phyloP scores from a whole-genome alignment of 2,888 invertebrate species.

The Mythimna lalbum region DNA sequence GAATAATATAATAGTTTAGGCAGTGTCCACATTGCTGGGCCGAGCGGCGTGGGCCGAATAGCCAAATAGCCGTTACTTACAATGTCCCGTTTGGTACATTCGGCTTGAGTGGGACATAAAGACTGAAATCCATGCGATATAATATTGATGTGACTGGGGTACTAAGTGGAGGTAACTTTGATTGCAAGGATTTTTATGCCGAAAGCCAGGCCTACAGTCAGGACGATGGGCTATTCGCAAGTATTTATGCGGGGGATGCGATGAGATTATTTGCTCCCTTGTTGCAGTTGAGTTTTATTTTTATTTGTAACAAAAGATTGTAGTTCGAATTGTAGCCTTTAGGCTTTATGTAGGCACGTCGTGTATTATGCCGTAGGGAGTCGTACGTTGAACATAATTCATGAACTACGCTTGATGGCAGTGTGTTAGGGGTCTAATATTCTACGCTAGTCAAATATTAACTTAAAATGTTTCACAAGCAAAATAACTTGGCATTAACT shows the following conservation, averaged over 20 bases:
- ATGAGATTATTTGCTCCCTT: slow-evolving; percentile 54
- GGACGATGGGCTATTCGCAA: slow-evolving; percentile 56
- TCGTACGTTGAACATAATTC: slow-evolving; percentile 36
- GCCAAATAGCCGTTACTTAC: slow-evolving; percentile 73
- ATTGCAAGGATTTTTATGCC: slow-evolving; percentile 58
- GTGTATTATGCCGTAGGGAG: slow-evolving; percentile 34
- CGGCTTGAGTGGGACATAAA: slow-evolving; percentile 52
- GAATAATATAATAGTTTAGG: slow-evolving; percentile 81
- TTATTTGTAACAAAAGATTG: slow-evolving; percentile 41
- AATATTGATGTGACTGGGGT: slow-evolving; percentile 63
- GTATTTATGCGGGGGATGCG: slow-evolving; percentile 53
- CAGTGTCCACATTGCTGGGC: slow-evolving; percentile 63
- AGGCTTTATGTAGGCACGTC: slow-evolving; percentile 27
- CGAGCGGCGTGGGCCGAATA: slow-evolving; percentile 55
- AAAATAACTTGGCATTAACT: neutral
- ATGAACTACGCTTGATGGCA: slow-evolving; percentile 32
- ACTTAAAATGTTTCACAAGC: slow-evolving; percentile 3
- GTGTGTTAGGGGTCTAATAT: slow-evolving; percentile 30
- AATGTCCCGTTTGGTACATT: slow-evolving; percentile 70
- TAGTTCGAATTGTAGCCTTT: slow-evolving; percentile 42
- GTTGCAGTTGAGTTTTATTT: slow-evolving; percentile 52
- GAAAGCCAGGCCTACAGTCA: slow-evolving; percentile 35
- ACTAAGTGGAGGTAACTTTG: slow-evolving; percentile 63
- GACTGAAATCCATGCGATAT: slow-evolving; percentile 55
- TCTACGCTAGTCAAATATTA: slow-evolving; percentile 26